Conservation (phyloP, 2,113 vertebrate species). For the Ginglymostoma cirratum region DNA sequence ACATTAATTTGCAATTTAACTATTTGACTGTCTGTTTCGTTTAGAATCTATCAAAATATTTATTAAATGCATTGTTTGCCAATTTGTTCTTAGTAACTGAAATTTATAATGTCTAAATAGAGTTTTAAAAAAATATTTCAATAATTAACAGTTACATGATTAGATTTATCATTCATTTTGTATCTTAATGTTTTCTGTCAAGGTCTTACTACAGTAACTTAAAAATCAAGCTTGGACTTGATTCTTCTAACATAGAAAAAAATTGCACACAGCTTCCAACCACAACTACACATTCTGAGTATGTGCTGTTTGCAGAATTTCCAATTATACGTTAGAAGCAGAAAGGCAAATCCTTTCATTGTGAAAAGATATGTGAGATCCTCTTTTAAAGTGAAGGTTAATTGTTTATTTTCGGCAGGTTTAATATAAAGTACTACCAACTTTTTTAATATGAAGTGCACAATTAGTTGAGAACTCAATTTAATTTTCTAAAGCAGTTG, state of each 20-base stretch:
- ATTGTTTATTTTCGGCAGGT: neutral
- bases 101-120: neutral
- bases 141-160: neutral
- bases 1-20: neutral
- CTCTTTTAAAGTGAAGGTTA: neutral
- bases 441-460: neutral
- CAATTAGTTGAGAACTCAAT: neutral
- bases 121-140: constrained; percentile 3
- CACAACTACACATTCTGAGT: neutral
- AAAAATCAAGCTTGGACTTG: neutral
- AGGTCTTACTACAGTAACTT: neutral
- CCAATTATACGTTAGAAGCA: neutral
- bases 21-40: neutral
- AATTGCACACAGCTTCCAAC: neutral
- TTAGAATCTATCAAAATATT: neutral
- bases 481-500: neutral
- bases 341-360: neutral
- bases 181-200: neutral
- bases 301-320: neutral
- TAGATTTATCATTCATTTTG: neutral
- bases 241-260: neutral
- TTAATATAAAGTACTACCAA: neutral
- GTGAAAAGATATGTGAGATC: neutral
- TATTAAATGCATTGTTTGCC: neutral
- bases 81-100: constrained; percentile 1